A percentile compares a stretch with the other conserved stretches of the same genome.
Evolutionary conservation across 2,113 vertebrate species (phyloP).

Genomic region (Marmota flaviventris): DNA sequence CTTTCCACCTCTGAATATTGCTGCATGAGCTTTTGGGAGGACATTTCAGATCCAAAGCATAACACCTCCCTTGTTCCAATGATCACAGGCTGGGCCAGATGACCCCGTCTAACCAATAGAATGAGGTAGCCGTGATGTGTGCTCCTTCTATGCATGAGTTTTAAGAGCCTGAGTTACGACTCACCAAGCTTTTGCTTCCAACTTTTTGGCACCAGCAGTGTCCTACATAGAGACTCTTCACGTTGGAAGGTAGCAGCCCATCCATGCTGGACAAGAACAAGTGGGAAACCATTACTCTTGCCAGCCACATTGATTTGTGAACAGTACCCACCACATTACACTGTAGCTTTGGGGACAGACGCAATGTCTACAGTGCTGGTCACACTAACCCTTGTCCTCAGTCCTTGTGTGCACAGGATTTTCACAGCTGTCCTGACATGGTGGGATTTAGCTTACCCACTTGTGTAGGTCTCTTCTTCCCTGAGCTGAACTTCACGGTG

Average conservation of each 20-base stretch:
- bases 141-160: background rate
- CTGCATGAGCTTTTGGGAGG: too few relatives aligned
- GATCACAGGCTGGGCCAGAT: rapidly evolving
- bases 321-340: too few relatives aligned
- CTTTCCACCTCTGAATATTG: too few relatives aligned
- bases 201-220: background rate
- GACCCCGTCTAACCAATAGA: background rate
- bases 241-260: background rate
- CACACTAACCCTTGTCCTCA: rapidly evolving
- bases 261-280: background rate
- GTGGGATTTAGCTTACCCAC: background rate
- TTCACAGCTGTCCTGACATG: background rate
- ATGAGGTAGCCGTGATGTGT: too few relatives aligned
- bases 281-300: too few relatives aligned
- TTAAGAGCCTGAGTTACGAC: background rate
- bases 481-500: too few relatives aligned
- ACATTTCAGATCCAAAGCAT: too few relatives aligned
- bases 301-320: background rate
- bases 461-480: rapidly evolving
- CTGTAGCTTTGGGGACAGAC: background rate
- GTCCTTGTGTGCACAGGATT: background rate
- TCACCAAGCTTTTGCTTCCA: background rate
- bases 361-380: rapidly evolving
- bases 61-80: background rate
- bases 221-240: background rate